Evolutionary conservation across 2,888 invertebrate genomes (phyloP), one percentile per base, ranked within the genome.

Genomic region (Rhagophthalmus giganteus): DNA sequence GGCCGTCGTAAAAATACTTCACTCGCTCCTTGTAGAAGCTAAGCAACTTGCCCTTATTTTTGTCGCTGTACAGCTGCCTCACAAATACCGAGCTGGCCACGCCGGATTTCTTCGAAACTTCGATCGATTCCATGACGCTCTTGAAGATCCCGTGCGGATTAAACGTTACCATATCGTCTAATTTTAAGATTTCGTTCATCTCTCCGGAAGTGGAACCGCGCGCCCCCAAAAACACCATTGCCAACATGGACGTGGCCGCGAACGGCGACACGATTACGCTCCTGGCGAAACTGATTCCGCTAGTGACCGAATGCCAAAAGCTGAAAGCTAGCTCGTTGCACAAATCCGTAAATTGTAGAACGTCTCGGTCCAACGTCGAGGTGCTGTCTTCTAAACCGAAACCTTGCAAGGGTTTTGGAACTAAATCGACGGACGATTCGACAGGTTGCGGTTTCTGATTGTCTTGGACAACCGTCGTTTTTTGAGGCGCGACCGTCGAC

Each of bases 201-300:
- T 92, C 90, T 0, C 89, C 90, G 0, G 93, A 92, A 0, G 93
- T 93, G 1, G 88, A 83, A 1, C 92, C 92, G 58, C 88, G 80
- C 0, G 93, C 91, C 0, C 92, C 92, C 63, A 93, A 79, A 70
- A 92, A 93, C 51, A 93, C 86, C 92, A 93, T 92, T 0, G 91
- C 90, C n/a, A 93, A 73, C 75, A 90, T 82, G 1, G 92, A 91
- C 1, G 89, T 89, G 45, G 90, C 81, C 0, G 91, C 90, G 66
- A 91, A 93, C 0, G 92, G 92, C 0, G 91, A 91, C 10, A 92
- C 74, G 6, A 90, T 84, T 59, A 92, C 79, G 61, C 90, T 91
- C 64, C 91, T 78, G 2, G 85, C 84, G 8, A 83, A 80, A 61
- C 86, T 88, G n/a, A 89, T 79, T 47, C 85, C 85, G 57, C 81